phyloP scores from a whole-genome alignment of 2,797 vertebrate genomes.

The Thunnus albacares region DNA sequence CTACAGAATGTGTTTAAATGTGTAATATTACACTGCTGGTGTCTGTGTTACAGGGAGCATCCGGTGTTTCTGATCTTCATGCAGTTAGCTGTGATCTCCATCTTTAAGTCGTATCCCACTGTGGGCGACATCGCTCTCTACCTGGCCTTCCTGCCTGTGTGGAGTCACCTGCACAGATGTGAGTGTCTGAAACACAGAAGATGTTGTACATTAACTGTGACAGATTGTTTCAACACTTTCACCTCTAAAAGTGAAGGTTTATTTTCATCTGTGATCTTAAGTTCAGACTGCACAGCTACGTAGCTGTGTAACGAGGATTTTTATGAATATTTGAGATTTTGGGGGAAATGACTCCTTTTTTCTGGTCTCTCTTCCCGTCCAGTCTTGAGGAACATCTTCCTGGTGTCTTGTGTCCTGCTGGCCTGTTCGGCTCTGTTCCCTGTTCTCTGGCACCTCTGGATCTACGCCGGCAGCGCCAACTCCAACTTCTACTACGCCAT shows the following conservation, averaged over 20 bases:
- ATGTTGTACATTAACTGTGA: too few relatives aligned
- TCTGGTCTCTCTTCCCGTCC: conserved; percentile 11
- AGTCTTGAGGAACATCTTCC: conserved; percentile 97
- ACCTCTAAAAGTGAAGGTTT: too few relatives aligned
- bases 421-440: conserved; percentile 96
- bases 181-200: conserved; percentile 48
- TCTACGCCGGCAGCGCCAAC: conserved; percentile 98
- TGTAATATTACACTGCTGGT: neutral
- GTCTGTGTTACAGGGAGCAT: conserved; percentile 89
- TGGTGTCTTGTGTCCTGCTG: conserved; percentile 94
- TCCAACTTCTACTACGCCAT: conserved; percentile 99
- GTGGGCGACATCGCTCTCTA: conserved; percentile 96
- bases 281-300: neutral
- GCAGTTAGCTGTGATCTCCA: conserved; percentile 95
- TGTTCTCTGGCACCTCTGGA: conserved; percentile 99
- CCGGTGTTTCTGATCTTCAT: conserved; percentile 98
- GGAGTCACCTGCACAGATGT: conserved; percentile 98
- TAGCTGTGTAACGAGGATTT: neutral
- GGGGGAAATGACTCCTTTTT: too few relatives aligned
- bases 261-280: too few relatives aligned
- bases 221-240: too few relatives aligned
- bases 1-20: too few relatives aligned
- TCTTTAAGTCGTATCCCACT: conserved; percentile 98
- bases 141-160: conserved; percentile 96
- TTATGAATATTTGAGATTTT: too few relatives aligned